Percentiles rank a stretch among this genome's conserved stretches.
These are phyloP conservation scores for Sinohyriopsis cumingii DNA, from an alignment of 2,888 invertebrate species.

Conservation along the genomic window DNA sequence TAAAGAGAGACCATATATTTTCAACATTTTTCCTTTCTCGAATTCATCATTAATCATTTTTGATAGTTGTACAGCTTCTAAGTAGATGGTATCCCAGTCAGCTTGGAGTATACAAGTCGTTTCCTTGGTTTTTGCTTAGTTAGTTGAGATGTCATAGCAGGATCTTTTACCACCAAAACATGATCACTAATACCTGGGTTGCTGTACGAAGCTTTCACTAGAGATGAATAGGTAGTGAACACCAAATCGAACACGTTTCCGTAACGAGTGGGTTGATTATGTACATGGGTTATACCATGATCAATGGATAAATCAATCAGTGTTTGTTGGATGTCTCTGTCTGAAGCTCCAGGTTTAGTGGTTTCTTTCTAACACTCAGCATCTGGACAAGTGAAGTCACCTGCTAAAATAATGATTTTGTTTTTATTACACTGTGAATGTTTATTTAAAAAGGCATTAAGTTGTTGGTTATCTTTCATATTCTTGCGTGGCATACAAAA, in stretches of 20 bases:
- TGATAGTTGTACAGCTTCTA: too few species aligned
- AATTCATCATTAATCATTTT: too few species aligned
- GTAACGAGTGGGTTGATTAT: background rate
- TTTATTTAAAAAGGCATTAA: background rate
- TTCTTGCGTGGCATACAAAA: slow-evolving; percentile 1
- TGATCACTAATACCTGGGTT: background rate
- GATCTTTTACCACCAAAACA: too few species aligned
- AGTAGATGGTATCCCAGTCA: too few species aligned
- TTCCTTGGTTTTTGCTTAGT: too few species aligned
- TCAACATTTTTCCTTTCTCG: too few species aligned
- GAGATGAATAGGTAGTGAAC: slow-evolving; percentile 2
- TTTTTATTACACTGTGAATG: too few species aligned
- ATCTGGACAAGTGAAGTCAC: background rate
- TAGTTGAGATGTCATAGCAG: too few species aligned
- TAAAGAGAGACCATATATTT: too few species aligned
- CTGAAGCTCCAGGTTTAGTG: background rate
- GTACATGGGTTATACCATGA: slow-evolving; percentile 3
- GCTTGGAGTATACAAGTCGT: background rate
- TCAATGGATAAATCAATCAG: slow-evolving; percentile 3
- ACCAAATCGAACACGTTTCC: slow-evolving; percentile 6
- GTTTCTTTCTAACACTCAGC: background rate
- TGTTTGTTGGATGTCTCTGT: background rate
- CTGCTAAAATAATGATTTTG: background rate
- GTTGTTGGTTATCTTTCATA: background rate
- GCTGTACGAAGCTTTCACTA: background rate